Conservation (phyloP, 1,140 invertebrate genomes). For the Epicauta chinensis region DNA sequence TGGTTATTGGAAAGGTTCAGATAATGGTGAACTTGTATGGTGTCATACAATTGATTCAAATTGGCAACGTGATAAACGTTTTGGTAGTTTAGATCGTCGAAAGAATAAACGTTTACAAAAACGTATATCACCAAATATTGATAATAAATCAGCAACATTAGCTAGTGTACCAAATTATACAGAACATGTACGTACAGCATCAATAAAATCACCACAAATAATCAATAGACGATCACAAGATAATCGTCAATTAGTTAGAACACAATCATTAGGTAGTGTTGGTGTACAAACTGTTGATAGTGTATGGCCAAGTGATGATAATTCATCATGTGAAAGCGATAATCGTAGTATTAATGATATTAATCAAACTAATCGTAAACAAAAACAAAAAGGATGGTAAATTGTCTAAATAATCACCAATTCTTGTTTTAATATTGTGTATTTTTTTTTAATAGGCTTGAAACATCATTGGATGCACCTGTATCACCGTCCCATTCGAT, state of each 20-base stretch:
- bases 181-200: constrained; percentile 24
- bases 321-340: constrained; percentile 38
- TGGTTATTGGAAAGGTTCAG: constrained; percentile 39
- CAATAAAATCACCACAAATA: constrained; percentile 35
- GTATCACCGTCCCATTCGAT: constrained; percentile 31
- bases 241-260: constrained; percentile 48
- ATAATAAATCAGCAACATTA: constrained; percentile 34
- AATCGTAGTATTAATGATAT: constrained; percentile 34
- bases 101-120: constrained; percentile 45
- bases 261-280: constrained; percentile 57
- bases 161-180: constrained; percentile 27
- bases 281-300: constrained; percentile 45
- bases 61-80: constrained; percentile 42
- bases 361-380: constrained; percentile 28
- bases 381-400: constrained; percentile 45
- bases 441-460: constrained; percentile 36
- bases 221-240: constrained; percentile 47
- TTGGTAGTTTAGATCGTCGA: constrained; percentile 58
- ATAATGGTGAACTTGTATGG: constrained; percentile 40
- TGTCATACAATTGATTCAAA: constrained; percentile 31
- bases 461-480: constrained; percentile 48
- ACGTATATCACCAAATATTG: constrained; percentile 32
- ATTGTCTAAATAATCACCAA: constrained; percentile 3
- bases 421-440: background rate
- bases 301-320: constrained; percentile 38